A percentile compares a stretch with the other conserved stretches of the same genome.
Conservation (phyloP, 2,797 vertebrate genomes). For the Discoglossus pictus region DNA sequence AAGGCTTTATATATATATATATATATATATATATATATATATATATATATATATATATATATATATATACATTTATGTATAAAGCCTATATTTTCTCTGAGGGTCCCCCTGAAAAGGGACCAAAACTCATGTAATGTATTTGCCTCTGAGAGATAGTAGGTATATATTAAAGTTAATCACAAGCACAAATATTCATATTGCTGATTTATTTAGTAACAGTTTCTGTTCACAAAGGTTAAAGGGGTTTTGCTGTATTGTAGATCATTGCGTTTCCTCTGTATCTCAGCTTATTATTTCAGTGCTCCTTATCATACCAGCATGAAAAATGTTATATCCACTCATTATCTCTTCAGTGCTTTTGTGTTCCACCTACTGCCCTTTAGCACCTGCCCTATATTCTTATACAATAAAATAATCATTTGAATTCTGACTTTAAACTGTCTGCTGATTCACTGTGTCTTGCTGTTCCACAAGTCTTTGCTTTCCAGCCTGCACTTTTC, state of each 20-base stretch:
- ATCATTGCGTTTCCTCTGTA: conserved; percentile 37
- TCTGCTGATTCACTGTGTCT: conserved; percentile 46
- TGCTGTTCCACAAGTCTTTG: not conserved
- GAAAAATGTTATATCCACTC: conserved; percentile 46
- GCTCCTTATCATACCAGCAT: conserved; percentile 37
- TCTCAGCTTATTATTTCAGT: conserved; percentile 34
- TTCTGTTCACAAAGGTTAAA: conserved; percentile 12
- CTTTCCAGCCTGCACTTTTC: conserved; percentile 39
- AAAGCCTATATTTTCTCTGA: too few species aligned
- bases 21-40: too few species aligned
- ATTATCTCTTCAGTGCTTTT: conserved; percentile 31
- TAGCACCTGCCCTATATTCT: conserved; percentile 41
- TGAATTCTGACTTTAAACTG: conserved; percentile 48
- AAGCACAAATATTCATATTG: not conserved
- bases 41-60: too few species aligned
- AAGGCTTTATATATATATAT: too few species aligned
- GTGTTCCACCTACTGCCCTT: conserved; percentile 39
- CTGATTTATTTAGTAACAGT: conserved; percentile 5
- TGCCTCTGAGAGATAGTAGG: not conserved
- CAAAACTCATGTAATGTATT: too few species aligned
- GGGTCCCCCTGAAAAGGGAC: too few species aligned
- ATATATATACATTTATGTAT: too few species aligned
- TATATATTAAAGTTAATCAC: not conserved
- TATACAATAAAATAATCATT: conserved; percentile 43
- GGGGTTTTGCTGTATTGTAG: conserved; percentile 4